Evolutionary conservation across 2,797 vertebrate genomes (phyloP), one percentile per base, ranked within the genome.

Genomic region (Myiotriccus ornatus): DNA sequence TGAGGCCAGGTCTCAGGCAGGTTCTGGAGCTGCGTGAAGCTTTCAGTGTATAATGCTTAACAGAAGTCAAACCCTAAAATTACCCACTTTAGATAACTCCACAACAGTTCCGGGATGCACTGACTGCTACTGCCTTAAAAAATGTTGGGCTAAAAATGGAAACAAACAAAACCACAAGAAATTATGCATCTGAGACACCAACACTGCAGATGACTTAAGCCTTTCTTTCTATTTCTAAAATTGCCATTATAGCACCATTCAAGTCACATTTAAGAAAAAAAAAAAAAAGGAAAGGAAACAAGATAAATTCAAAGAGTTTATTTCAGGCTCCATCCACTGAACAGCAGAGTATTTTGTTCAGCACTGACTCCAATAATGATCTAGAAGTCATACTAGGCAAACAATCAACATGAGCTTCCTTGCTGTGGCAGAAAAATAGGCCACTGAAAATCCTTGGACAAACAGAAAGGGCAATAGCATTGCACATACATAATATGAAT

Each of bases 381-480:
- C 82, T 35, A 46, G 37, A 91, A 95, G 82, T 75, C 79, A 77
- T 20, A 67, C 78, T 8, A 92, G 49, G 68, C 84, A 94, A 96
- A 94, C 73, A 91, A 76, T 75, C 85, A 93, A 84, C 90, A 46
- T 8, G 53, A 88, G 80, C 73, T 74, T 81, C 53, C 85, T 89
- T 83, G 75, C 84, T 83, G 41, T 19, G 34, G 84, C 78, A 91
- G 78, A 60, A 83, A 94, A 92, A 89, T 2, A 91, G 76, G 82
- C 62, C 71, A 62, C 71, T 70, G 76, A 77, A 89, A 95, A 95
- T 74, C 91, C 82, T 32, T 71, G 53, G 68, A 75, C 79, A 95
- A 95, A 92, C 41, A 91, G 60, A 79, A 92, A 87, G 64, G 64
- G 82, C 76, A 94, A 34, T 3, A 95, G 16, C 53, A 67, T 16